Base-by-base conservation (phyloP, 2,113 vertebrate species). In the Rostratula benghalensis region DNA sequence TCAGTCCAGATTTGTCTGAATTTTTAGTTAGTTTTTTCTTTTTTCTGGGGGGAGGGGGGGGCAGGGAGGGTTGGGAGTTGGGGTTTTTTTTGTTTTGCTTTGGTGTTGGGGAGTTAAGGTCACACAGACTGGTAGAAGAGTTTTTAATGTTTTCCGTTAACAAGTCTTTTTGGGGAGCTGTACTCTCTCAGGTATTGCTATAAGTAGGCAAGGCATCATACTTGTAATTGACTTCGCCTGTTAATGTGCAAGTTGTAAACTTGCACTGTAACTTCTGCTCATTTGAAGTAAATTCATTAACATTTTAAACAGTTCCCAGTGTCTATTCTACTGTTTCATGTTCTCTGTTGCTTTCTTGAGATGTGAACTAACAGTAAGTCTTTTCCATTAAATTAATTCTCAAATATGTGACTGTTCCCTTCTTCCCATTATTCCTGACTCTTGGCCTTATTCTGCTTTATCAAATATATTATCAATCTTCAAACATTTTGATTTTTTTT, bases 121-220 rank as follows among this genome's bases (percentile, higher is more conserved):
- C 35, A 46, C 0, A 1, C 6, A 71, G n/a, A 64, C 4, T 39
- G 18, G 9, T 4, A 41, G 9, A 57, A 17, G 22, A 60, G 5
- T 25, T 84, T 64, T 81, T 48, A 33, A 30, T 25, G 7, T 76
- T 76, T 83, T 83, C 33, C 13, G 37, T 33, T 41, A n/a, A 30
- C 2, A 64, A n/a, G 2, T 35, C 35, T 39, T 76, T 11, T 23
- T 70, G 35, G 18, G 19, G 15, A 59, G 0, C 10, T 63, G 5
- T 33, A 21, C 6, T 22, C 9, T 45, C 76, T 76, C 24, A 33
- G 28, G 13, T 78, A 37, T 31, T 74, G 59, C 21, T 83, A 2
- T 50, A 68, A 73, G 28, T 17, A 39, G 35, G 19, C 41, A 68
- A 1, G 2, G n/a, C 24, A 50, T 65, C 20, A 6, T 13, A 43